Conservation (phyloP, 1,140 invertebrate species). For the Marisa cornuarietis region DNA sequence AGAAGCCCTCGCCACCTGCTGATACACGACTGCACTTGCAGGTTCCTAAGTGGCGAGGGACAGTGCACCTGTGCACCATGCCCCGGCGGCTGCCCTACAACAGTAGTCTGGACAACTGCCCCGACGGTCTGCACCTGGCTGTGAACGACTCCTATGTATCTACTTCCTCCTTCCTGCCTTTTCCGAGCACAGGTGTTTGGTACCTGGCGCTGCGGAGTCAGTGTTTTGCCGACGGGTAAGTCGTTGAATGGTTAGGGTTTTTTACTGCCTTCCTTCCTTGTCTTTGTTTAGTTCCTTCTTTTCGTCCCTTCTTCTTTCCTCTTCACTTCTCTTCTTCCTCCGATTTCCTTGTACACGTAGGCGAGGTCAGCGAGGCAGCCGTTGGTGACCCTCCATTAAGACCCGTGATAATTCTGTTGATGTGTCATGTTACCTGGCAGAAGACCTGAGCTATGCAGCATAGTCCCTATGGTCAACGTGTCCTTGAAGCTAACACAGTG, state of each 20-base stretch:
- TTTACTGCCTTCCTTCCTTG: no score
- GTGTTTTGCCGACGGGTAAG: constrained; percentile 37
- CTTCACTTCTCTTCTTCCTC: no score
- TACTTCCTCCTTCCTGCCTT: constrained; percentile 38
- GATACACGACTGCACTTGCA: no score
- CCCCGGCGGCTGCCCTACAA: constrained; percentile 1
- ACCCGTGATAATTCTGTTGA: not conserved
- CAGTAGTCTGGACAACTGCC: constrained; percentile 14
- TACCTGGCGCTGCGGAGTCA: constrained; percentile 65
- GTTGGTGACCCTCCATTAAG: no score
- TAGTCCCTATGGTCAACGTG: constrained; percentile 50
- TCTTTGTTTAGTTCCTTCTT: no score
- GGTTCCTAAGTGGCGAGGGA: not conserved
- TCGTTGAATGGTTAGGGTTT: no score
- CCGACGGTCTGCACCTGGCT: not conserved
- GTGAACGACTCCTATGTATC: not conserved
- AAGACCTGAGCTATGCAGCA: constrained; percentile 25
- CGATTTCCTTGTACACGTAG: no score
- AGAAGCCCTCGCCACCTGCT: no score
- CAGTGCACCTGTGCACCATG: constrained; percentile 31
- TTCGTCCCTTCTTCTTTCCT: no score
- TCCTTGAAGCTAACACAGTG: constrained; percentile 62
- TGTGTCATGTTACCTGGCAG: constrained; percentile 8
- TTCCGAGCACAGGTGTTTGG: constrained; percentile 69
- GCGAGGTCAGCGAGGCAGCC: no score